Percentiles rank a stretch among this genome's conserved stretches.
These are phyloP conservation scores for Oligia strigilis DNA, from an alignment of 2,888 invertebrate genomes.

Conservation along the genomic window DNA sequence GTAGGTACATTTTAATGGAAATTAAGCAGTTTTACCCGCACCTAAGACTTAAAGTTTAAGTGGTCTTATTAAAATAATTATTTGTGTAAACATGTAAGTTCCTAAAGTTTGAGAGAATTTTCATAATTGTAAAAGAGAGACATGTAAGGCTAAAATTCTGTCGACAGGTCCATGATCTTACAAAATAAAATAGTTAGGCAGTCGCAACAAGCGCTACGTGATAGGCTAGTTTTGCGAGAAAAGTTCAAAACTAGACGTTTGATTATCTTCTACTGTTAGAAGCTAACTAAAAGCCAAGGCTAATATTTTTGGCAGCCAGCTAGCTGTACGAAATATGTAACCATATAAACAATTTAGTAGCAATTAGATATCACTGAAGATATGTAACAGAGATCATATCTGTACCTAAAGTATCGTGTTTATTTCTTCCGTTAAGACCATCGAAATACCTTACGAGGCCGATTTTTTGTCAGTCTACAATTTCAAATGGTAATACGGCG, in stretches of 20 bases:
- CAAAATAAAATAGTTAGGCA: not conserved
- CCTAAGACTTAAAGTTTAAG: conserved; percentile 18
- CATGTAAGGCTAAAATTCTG: not conserved
- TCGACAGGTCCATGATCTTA: not conserved
- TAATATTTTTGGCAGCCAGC: conserved; percentile 64
- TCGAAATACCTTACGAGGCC: conserved; percentile 68
- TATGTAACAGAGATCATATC: conserved; percentile 52
- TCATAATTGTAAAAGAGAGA: not conserved
- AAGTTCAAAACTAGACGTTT: conserved; percentile 46
- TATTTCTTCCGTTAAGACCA: conserved; percentile 50
- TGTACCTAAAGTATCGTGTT: conserved; percentile 34
- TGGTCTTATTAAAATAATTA: conserved; percentile 34
- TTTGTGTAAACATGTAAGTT: conserved; percentile 21
- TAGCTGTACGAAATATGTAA: conserved; percentile 46
- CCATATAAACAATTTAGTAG: conserved; percentile 49
- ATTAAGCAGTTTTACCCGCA: conserved; percentile 20
- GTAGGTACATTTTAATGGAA: conserved; percentile 25
- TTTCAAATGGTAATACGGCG: conserved; percentile 74
- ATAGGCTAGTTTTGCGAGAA: conserved; percentile 16
- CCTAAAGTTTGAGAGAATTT: conserved; percentile 10
- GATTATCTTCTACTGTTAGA: conserved; percentile 58
- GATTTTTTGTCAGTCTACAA: conserved; percentile 76
- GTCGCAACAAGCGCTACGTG: conserved; percentile 8
- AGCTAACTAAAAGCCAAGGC: conserved; percentile 71
- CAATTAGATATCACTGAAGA: conserved; percentile 61